Percentiles rank a stretch among this genome's conserved stretches.
Conservation (phyloP, 2,888 invertebrate genomes). For the Coronaproctus castanopsis region DNA sequence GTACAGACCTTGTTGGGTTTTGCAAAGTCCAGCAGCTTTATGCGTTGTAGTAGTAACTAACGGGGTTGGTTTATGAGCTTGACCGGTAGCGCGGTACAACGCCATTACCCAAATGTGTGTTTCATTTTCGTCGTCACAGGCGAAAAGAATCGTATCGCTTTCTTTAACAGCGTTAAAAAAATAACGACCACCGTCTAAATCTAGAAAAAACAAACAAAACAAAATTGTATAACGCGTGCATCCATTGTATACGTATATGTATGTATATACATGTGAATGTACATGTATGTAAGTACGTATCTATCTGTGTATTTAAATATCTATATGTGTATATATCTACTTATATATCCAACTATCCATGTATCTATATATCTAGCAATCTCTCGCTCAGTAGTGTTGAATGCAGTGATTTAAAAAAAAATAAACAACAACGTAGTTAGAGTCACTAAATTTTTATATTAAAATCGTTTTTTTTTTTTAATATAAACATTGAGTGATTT, state of each 20-base stretch:
- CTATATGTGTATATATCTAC: background rate
- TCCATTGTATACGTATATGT: background rate
- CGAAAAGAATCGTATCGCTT: conserved; percentile 90
- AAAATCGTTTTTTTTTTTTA: too few relatives aligned
- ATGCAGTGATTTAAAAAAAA: too few relatives aligned
- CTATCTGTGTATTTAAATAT: background rate
- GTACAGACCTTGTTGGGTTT: conserved; percentile 73
- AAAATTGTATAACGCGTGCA: background rate
- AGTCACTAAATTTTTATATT: too few relatives aligned
- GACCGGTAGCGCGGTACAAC: conserved; percentile 96
- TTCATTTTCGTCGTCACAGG: conserved; percentile 92
- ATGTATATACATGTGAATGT: background rate
- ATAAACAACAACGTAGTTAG: too few relatives aligned
- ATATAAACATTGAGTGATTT: too few relatives aligned
- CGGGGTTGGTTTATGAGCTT: conserved; percentile 95
- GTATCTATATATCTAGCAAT: background rate
- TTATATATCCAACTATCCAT: background rate
- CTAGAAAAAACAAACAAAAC: conserved; percentile 30
- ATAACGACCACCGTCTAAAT: conserved; percentile 77
- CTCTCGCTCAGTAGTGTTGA: too few relatives aligned
- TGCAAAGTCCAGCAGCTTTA: conserved; percentile 66
- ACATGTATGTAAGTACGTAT: background rate
- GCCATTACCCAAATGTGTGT: conserved; percentile 99
- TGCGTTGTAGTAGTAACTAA: conserved; percentile 56
- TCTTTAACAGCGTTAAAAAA: conserved; percentile 98